A percentile compares a stretch with the other conserved stretches of the same genome.
phyloP scores from a whole-genome alignment of 2,113 vertebrate genomes.

The Sapajus apella region DNA sequence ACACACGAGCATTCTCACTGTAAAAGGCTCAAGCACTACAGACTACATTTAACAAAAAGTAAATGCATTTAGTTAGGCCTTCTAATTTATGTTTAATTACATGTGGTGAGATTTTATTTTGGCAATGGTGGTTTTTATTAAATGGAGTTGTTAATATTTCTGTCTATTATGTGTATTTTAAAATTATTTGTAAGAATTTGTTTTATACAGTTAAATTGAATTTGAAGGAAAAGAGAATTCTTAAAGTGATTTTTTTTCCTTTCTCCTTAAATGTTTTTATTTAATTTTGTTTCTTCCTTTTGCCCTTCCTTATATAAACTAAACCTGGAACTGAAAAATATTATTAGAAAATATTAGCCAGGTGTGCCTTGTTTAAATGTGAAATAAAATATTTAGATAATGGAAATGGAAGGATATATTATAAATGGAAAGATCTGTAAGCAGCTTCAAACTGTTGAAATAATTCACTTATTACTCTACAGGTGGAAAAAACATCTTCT shows the following conservation, averaged over 20 bases:
- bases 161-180: slow-evolving; percentile 21
- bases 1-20: not conserved
- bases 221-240: not conserved
- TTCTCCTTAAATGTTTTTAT: not conserved
- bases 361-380: not conserved
- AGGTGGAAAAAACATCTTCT: not conserved
- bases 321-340: not conserved
- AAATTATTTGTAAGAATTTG: slow-evolving; percentile 19
- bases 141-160: not conserved
- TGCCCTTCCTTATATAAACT: not conserved
- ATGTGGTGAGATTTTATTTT: slow-evolving; percentile 1
- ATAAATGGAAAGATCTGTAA: not conserved
- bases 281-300: not conserved
- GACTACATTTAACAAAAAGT: slow-evolving; percentile 31
- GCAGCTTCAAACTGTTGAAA: not conserved
- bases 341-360: slow-evolving; percentile 28
- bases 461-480: not conserved
- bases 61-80: not conserved
- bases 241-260: not conserved
- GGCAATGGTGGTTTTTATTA: slow-evolving; percentile 11
- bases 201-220: slow-evolving; percentile 9
- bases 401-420: not conserved
- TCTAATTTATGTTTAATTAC: not conserved
- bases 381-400: not conserved
- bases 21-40: slow-evolving; percentile 1